These are phyloP conservation scores for Chirona hameri DNA, from an alignment of 2,888 invertebrate species.

Conservation along the genomic window DNA sequence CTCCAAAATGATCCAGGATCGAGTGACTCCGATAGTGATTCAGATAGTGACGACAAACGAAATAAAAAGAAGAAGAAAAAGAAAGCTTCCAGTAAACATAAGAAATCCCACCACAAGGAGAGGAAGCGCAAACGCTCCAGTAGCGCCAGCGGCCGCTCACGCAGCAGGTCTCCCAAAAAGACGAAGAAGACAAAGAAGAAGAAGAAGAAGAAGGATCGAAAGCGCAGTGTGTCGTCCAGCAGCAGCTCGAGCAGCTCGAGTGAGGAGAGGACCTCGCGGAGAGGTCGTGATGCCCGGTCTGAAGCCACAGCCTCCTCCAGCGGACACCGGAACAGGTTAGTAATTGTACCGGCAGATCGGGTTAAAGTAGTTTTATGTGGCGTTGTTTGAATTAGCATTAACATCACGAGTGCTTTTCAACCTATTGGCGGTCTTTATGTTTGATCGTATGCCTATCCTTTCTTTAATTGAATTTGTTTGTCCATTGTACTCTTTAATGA, in stretches of 20 bases:
- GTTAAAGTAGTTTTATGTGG: too few species aligned
- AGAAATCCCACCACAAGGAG: background rate
- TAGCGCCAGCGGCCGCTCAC: background rate
- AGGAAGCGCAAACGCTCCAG: background rate
- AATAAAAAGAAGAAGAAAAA: background rate
- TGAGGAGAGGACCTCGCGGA: background rate
- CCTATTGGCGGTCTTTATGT: too few species aligned
- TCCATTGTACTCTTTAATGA: too few species aligned
- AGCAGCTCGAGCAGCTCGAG: background rate
- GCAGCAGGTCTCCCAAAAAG: background rate
- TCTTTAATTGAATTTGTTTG: too few species aligned
- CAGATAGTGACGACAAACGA: background rate
- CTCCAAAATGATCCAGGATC: background rate
- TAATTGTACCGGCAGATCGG: too few species aligned
- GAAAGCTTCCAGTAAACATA: too few species aligned
- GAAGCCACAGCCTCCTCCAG: background rate
- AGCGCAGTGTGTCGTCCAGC: background rate
- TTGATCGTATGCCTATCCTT: too few species aligned
- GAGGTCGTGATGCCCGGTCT: background rate
- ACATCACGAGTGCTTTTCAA: too few species aligned
- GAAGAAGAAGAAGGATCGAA: background rate
- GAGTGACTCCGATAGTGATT: background rate
- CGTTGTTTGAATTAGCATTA: too few species aligned
- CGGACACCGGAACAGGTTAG: background rate
- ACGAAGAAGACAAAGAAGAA: background rate